Base-by-base conservation (phyloP, 2,797 vertebrate genomes). In the Carduelis carduelis region DNA sequence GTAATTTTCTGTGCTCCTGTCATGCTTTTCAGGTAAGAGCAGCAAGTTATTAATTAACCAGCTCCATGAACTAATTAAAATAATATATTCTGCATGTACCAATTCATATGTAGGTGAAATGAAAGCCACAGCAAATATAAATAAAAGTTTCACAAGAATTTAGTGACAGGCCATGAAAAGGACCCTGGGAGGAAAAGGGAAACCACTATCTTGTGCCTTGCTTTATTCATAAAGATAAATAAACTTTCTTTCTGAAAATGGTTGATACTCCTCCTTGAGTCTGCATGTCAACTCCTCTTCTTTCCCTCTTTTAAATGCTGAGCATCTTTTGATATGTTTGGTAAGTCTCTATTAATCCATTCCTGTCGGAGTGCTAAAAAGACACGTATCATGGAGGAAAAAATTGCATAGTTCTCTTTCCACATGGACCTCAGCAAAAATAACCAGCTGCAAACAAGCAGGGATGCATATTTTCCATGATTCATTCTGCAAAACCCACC, bases 391-490 rank as follows among this genome's bases (percentile, higher is more conserved):
- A 27, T 1, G 0, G n/a, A 20, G 24, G 21, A 88, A 69, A 90
- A 86, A 61, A 52, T 26, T 34, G 32, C 70, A 53, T 21, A 17
- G 44, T n/a, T 82, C 49, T 72, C 63, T 53, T 91, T 82, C 35
- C 56, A 83, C 35, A 22, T 14, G 46, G 49, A 64, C 16, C 68
- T 87, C 14, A 13, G 35, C 56, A 76, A 80, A 96, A 95, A 90
- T 59, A 93, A 41, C 20, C 43, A 79, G 49, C 52, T 87, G 84
- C 70, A 93, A 96, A 90, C 39, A 84, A 89, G 49, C 22, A 88
- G 59, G 56, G 59, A 86, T 83, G 44, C 83, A 55, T 88, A 90
- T 87, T 94, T 96, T 96, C 93, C 77, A 47, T 95, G 87, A 96
- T 95, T 95, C 96, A 94, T 88, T 43, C 63, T 79, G 83, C 80